Base-by-base conservation (phyloP, 2,888 invertebrate genomes). In the Tipula helvola region DNA sequence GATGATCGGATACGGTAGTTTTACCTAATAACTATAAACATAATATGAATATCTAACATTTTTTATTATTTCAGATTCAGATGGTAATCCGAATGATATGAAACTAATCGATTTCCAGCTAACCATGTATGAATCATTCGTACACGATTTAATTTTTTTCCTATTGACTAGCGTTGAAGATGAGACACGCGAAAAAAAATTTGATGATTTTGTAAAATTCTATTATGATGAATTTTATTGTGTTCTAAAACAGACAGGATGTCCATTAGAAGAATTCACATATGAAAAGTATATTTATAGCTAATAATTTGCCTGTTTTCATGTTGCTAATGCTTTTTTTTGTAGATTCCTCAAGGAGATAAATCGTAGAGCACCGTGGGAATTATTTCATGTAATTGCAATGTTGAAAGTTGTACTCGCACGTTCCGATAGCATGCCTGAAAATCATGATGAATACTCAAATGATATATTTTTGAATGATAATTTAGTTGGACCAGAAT, bases 61-160 rank as follows among this genome's bases (percentile, higher is more conserved):
- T 39, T 39, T 39, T 39, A 39, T 39, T 39, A 39, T 39, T 39
- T 39, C 5, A 90, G 90, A 89, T 87, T 88, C 89, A 0, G 88
- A 88, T 3, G 92, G 92, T 2, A 88, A 89, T n/a, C 91, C 93
- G 0, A 89, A 90, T 0, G 91, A 92, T 87, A 89, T 94, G 3
- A 94, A 94, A 90, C 92, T 94, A 84, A 91, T 94, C 0, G 94
- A 94, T 88, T 93, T 94, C 87, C 94, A 94, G 89, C 91, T 93
- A 41, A 92, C 93, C 83, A 89, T 92, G 13, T 93, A 93, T 87
- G 90, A 92, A 52, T 93, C 93, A 4, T 90, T 93, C 3, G 88
- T 92, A 0, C 91, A 93, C 36, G 94, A 94, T 89, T 88, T 94
- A 13, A 89, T 93, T 0, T 94, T 94, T 88, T 92, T 94, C 86